Percentiles rank a stretch among this genome's conserved stretches.
phyloP scores from a whole-genome alignment of 2,113 vertebrate genomes.

The Paralichthys olivaceus region DNA sequence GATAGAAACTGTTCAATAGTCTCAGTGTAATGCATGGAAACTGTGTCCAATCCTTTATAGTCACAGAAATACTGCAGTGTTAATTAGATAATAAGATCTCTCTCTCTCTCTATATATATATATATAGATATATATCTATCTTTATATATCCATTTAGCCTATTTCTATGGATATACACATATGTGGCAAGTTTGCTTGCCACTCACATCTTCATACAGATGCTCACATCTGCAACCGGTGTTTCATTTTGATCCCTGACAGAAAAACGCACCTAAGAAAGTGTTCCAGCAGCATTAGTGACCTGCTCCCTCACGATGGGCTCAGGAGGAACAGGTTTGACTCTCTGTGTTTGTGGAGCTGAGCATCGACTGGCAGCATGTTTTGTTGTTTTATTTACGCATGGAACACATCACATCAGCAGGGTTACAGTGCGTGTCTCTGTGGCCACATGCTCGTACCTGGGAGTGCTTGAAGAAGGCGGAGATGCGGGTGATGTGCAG shows the following conservation, averaged over 20 bases:
- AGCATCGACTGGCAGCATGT: neutral
- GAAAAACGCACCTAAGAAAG: conserved; percentile 26
- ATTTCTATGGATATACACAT: neutral
- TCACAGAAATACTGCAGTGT: conserved; percentile 14
- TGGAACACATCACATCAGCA: no score
- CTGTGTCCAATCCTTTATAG: conserved; percentile 20
- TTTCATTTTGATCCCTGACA: neutral
- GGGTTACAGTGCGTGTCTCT: neutral
- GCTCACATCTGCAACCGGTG: conserved; percentile 13
- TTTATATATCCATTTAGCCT: neutral
- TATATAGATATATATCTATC: no score
- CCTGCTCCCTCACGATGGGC: conserved; percentile 28
- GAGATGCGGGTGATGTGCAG: conserved; percentile 97
- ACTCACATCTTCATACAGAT: conserved; percentile 9
- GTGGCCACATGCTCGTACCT: conserved; percentile 82
- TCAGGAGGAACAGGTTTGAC: conserved; percentile 26
- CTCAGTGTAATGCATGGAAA: conserved; percentile 60
- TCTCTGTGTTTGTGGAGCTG: neutral
- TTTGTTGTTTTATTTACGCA: no score
- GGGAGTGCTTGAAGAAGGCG: conserved; percentile 91
- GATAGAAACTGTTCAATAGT: conserved; percentile 15
- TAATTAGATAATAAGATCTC: conserved; percentile 16
- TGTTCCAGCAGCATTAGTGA: conserved; percentile 34
- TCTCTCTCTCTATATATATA: no score
- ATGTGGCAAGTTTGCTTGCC: conserved; percentile 52